Conservation (phyloP, 1,140 invertebrate genomes). For the Eurytemora carolleeae region DNA sequence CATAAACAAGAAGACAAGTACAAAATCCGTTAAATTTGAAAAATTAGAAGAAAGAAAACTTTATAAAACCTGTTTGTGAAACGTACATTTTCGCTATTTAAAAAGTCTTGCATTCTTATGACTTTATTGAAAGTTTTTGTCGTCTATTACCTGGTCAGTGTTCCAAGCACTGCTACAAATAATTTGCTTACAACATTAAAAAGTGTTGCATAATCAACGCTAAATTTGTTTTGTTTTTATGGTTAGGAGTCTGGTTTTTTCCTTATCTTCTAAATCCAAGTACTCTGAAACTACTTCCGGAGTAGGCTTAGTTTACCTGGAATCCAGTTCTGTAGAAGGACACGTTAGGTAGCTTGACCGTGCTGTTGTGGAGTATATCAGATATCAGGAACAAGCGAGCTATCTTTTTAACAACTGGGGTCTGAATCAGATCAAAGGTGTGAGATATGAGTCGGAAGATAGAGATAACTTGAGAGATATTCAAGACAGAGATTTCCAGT, state of each 20-base stretch:
- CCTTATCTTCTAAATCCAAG: background rate
- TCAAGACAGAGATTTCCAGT: background rate
- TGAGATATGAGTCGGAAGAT: too few relatives aligned
- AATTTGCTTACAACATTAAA: slow-evolving; percentile 27
- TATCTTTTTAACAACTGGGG: slow-evolving; percentile 33
- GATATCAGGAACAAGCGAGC: slow-evolving; percentile 84
- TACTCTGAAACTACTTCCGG: background rate
- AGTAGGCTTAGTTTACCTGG: too few relatives aligned
- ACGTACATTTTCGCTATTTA: too few relatives aligned
- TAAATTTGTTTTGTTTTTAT: background rate
- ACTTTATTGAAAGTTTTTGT: too few relatives aligned
- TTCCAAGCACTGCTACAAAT: too few relatives aligned
- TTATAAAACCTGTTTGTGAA: too few relatives aligned
- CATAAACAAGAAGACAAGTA: too few relatives aligned
- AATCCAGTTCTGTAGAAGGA: slow-evolving; percentile 76
- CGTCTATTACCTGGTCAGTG: too few relatives aligned
- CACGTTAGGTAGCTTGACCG: slow-evolving; percentile 88
- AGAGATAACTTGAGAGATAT: background rate
- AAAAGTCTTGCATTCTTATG: too few relatives aligned
- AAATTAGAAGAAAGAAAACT: too few relatives aligned
- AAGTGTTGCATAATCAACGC: slow-evolving; percentile 4
- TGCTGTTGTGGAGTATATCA: slow-evolving; percentile 92
- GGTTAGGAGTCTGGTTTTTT: background rate
- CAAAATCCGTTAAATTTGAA: too few relatives aligned
- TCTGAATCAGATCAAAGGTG: slow-evolving; percentile 1